A percentile compares a stretch with the other conserved stretches of the same genome.
Evolutionary conservation across 2,888 invertebrate genomes (phyloP).

Genomic region (Criorhina ranunculi): DNA sequence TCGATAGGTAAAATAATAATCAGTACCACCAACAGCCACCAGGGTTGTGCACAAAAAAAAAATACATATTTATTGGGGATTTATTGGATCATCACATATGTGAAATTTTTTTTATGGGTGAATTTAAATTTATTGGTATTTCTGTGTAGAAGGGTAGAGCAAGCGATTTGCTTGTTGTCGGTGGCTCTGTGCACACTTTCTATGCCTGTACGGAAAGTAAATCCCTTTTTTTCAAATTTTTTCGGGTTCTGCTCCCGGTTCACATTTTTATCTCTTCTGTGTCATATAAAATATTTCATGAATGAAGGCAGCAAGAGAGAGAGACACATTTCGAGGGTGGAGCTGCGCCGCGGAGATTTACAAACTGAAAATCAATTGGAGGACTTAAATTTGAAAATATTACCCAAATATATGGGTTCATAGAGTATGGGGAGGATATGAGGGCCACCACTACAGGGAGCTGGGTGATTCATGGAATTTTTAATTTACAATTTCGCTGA

Average conservation of each 20-base stretch:
- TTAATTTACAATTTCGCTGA: conserved; percentile 63
- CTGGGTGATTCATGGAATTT: conserved; percentile 59
- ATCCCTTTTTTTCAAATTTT: conserved; percentile 25
- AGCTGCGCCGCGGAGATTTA: conserved; percentile 42
- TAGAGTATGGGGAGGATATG: neutral
- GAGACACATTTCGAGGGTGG: neutral
- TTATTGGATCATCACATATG: conserved; percentile 76
- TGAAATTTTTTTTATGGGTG: conserved; percentile 71
- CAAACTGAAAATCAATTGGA: conserved; percentile 73
- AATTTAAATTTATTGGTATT: conserved; percentile 73
- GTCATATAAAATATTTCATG: conserved; percentile 60
- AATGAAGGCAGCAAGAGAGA: conserved; percentile 36
- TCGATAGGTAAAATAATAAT: conserved; percentile 61
- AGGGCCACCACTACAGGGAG: neutral
- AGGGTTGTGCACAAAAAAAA: conserved; percentile 13
- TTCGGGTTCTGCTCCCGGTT: neutral
- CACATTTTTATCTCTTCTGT: conserved; percentile 64
- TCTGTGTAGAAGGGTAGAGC: conserved; percentile 23
- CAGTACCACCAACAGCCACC: conserved; percentile 36
- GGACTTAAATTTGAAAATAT: conserved; percentile 66
- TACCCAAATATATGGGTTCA: conserved; percentile 42
- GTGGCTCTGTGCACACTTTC: conserved; percentile 46
- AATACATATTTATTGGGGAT: conserved; percentile 71
- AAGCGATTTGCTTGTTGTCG: conserved; percentile 29
- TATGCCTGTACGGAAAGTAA: conserved; percentile 33